A percentile compares a stretch with the other conserved stretches of the same genome.
These are phyloP conservation scores for Holcopasites calliopsidis DNA, from an alignment of 1,140 invertebrate genomes.

Conservation along the genomic window DNA sequence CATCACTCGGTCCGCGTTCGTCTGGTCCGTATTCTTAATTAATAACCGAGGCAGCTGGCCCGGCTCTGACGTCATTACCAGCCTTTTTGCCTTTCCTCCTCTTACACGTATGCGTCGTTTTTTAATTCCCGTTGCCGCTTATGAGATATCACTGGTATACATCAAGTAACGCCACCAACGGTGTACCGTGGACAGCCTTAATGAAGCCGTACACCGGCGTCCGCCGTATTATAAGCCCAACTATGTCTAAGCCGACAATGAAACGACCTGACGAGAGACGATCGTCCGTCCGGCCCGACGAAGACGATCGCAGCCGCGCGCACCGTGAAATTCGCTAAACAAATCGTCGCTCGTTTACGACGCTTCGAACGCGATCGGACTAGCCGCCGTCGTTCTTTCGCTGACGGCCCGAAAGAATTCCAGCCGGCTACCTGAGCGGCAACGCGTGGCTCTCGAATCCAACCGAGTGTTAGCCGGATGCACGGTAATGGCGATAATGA, in stretches of 20 bases:
- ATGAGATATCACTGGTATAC: slow-evolving; percentile 73
- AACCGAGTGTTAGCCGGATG: slow-evolving; percentile 44
- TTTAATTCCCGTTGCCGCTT: slow-evolving; percentile 40
- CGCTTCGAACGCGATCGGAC: slow-evolving; percentile 44
- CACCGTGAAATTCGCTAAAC: slow-evolving; percentile 59
- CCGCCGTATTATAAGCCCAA: slow-evolving; percentile 38
- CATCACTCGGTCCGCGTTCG: slow-evolving; percentile 50
- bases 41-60: slow-evolving; percentile 75
- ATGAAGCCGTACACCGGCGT: slow-evolving; percentile 68
- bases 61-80: slow-evolving; percentile 74
- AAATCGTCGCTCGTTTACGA: slow-evolving; percentile 61
- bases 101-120: slow-evolving; percentile 29
- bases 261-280: slow-evolving; percentile 46
- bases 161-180: slow-evolving; percentile 74
- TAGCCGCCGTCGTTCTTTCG: slow-evolving; percentile 33
- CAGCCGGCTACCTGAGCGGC: slow-evolving; percentile 19
- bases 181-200: slow-evolving; percentile 61
- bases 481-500: slow-evolving; percentile 61
- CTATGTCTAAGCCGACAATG: slow-evolving; percentile 26
- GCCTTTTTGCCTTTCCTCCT: slow-evolving; percentile 64
- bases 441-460: slow-evolving; percentile 57
- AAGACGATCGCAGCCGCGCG: slow-evolving; percentile 50
- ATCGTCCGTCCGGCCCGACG: no score
- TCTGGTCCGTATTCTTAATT: slow-evolving; percentile 75
- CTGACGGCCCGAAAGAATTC: slow-evolving; percentile 38